phyloP scores from a whole-genome alignment of 2,113 vertebrate species.

The Cyrtonyx montezumae region DNA sequence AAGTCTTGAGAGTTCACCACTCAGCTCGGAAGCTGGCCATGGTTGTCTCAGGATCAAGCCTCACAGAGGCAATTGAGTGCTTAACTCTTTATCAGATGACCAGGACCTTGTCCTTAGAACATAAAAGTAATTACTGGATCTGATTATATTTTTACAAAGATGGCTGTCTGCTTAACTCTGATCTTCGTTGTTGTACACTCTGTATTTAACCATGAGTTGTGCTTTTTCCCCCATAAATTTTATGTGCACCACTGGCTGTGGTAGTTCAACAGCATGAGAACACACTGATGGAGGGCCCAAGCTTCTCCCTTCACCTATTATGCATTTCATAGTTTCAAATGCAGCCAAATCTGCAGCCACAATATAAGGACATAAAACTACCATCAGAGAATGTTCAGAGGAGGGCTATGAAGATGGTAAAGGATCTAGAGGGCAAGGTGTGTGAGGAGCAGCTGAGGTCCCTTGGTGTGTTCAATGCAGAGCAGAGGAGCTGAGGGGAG shows the following conservation, averaged over 20 bases:
- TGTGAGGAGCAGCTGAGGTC: not conserved
- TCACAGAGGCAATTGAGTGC: not conserved
- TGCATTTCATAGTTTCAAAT: not conserved
- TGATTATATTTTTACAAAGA: constrained; percentile 16
- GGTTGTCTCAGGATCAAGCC: not conserved
- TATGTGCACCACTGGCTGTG: not conserved
- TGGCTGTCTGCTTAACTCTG: not conserved
- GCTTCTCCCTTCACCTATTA: not conserved
- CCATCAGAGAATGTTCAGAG: not conserved
- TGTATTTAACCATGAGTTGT: constrained; percentile 8
- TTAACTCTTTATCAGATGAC: constrained; percentile 5
- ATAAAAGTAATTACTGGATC: not conserved
- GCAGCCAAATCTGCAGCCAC: not conserved
- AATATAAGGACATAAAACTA: not conserved
- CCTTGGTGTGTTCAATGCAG: not conserved
- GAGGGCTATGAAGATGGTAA: not conserved
- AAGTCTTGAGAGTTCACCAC: not conserved
- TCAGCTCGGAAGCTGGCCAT: not conserved
- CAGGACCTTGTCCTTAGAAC: not conserved
- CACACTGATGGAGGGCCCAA: not conserved
- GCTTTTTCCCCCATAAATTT: not conserved
- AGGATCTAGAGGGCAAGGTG: not conserved
- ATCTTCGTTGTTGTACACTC: not conserved
- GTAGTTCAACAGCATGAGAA: not conserved
- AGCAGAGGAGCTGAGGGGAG: not conserved